A percentile compares a stretch with the other conserved stretches of the same genome.
These are phyloP conservation scores for Microplitis manilae DNA, from an alignment of 2,888 invertebrate genomes.

Conservation along the genomic window DNA sequence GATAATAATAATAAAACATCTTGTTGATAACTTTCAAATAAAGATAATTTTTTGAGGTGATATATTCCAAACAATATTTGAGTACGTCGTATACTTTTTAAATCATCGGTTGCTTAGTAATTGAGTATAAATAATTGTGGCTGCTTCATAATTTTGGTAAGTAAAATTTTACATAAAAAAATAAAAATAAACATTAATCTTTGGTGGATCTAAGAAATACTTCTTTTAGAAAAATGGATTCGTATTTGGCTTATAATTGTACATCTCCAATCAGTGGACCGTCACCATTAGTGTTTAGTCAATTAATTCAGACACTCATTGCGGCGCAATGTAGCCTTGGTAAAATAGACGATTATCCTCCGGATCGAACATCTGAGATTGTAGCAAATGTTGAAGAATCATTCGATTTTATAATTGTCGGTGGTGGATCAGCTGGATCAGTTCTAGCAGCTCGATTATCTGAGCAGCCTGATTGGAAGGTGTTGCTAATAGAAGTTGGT, in stretches of 20 bases:
- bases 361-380: background rate
- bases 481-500: constrained; percentile 84
- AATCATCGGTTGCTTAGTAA: too few relatives aligned
- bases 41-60: too few relatives aligned
- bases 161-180: too few relatives aligned
- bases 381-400: constrained; percentile 65
- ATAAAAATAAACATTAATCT: background rate
- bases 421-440: constrained; percentile 87
- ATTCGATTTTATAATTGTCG: constrained; percentile 85
- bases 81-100: too few relatives aligned
- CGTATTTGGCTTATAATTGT: background rate
- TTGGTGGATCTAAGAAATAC: background rate
- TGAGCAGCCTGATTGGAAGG: constrained; percentile 80
- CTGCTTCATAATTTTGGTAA: too few relatives aligned
- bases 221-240: background rate
- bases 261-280: background rate
- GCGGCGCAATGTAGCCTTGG: background rate
- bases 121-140: too few relatives aligned
- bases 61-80: too few relatives aligned
- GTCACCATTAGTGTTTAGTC: background rate
- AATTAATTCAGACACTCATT: background rate
- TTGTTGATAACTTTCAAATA: too few relatives aligned
- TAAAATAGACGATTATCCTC: background rate
- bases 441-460: constrained; percentile 82
- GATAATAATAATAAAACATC: too few relatives aligned